A percentile compares a stretch with the other conserved stretches of the same genome.
Evolutionary conservation across 2,797 vertebrate species (phyloP).

Genomic region (Ctenopoma multispine): DNA sequence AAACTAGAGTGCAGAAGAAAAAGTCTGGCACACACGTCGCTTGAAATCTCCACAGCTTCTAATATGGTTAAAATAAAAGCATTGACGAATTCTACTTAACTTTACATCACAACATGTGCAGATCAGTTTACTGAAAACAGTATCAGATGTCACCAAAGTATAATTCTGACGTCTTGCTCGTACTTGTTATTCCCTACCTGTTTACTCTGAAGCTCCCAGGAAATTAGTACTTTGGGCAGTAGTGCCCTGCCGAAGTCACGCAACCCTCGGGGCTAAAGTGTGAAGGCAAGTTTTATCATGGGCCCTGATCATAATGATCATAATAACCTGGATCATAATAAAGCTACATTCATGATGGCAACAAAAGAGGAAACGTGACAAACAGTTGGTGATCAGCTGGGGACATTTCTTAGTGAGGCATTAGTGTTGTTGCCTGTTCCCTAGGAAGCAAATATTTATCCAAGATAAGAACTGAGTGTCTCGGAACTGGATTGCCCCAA

Average conservation of each 20-base stretch:
- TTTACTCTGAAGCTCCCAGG: conserved; percentile 72
- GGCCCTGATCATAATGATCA: conserved; percentile 32
- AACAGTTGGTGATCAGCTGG: conserved; percentile 43
- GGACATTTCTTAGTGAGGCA: conserved; percentile 63
- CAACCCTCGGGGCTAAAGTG: conserved; percentile 65
- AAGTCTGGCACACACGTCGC: neutral
- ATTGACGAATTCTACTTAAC: neutral
- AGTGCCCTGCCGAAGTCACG: conserved; percentile 70
- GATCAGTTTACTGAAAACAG: conserved; percentile 1
- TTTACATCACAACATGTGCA: conserved; percentile 12
- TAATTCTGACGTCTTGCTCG: conserved; percentile 36
- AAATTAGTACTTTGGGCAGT: conserved; percentile 71
- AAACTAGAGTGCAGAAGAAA: neutral
- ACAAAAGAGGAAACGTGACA: conserved; percentile 17
- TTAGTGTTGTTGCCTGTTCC: conserved; percentile 55
- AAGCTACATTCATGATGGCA: conserved; percentile 1
- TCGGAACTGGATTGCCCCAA: conserved; percentile 50
- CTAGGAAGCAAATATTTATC: conserved; percentile 79
- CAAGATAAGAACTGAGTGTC: conserved; percentile 75
- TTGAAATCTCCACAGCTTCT: neutral
- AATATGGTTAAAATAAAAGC: neutral
- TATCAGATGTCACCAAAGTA: conserved; percentile 17
- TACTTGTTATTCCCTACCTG: conserved; percentile 55
- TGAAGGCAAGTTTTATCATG: conserved; percentile 72
- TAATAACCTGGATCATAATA: conserved; percentile 37